Conservation (phyloP, 2,113 vertebrate species). For the Lycocorax pyrrhopterus region DNA sequence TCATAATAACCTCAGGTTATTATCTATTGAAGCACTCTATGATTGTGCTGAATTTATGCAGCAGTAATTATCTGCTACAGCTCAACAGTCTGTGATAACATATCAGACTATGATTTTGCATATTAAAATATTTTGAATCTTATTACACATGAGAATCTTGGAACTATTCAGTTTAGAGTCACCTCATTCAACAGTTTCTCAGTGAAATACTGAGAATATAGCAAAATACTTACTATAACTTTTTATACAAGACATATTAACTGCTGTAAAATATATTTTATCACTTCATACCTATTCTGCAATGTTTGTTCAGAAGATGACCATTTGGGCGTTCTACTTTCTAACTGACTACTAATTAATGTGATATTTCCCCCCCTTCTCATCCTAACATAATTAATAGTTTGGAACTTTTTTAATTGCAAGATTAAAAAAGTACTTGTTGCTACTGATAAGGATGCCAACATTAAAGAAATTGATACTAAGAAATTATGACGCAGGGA, state of each 20-base stretch:
- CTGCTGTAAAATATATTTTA: neutral
- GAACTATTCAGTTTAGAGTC: neutral
- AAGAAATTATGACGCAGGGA: neutral
- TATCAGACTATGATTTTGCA: neutral
- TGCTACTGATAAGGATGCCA: neutral
- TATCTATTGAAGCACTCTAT: neutral
- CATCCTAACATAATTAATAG: neutral
- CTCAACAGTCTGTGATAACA: neutral
- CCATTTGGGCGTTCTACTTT: neutral
- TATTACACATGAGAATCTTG: neutral
- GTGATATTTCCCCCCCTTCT: no score
- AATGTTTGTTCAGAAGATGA: neutral
- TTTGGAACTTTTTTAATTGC: neutral
- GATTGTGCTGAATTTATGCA: neutral
- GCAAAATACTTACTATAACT: neutral
- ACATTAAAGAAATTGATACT: neutral
- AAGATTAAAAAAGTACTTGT: neutral
- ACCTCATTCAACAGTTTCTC: neutral
- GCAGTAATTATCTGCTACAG: neutral
- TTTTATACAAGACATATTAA: neutral
- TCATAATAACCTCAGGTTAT: neutral
- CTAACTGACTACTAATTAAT: neutral
- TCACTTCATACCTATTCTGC: neutral
- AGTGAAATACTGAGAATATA: neutral
- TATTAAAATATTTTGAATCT: neutral